Conservation (phyloP, 2,113 vertebrate species). For the Mola mola region DNA sequence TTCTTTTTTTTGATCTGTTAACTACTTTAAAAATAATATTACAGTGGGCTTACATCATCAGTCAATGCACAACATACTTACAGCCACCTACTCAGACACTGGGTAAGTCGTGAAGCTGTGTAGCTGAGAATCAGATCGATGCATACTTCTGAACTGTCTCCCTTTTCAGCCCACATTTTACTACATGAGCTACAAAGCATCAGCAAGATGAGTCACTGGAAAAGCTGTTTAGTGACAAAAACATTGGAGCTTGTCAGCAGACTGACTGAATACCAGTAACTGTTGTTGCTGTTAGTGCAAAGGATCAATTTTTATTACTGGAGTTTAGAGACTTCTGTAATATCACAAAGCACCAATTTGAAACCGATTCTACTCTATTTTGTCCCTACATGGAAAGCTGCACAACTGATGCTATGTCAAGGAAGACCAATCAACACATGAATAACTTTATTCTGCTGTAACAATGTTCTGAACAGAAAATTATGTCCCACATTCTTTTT, state of each 20-base stretch:
- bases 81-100: background rate
- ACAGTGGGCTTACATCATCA: constrained; percentile 25
- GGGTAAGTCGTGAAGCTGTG: too few species aligned
- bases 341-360: too few species aligned
- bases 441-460: too few species aligned
- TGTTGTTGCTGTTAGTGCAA: constrained; percentile 16
- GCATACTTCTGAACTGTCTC: background rate
- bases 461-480: too few species aligned
- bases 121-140: background rate
- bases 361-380: too few species aligned
- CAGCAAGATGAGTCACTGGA: background rate
- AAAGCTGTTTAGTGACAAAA: constrained; percentile 6
- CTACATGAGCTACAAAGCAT: background rate
- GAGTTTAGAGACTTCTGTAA: too few species aligned
- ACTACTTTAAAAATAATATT: constrained; percentile 17
- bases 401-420: too few species aligned
- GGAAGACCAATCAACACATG: too few species aligned
- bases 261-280: background rate
- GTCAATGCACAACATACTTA: constrained; percentile 3
- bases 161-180: background rate
- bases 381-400: too few species aligned
- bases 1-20: background rate
- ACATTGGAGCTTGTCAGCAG: background rate
- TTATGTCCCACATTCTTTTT: too few species aligned
- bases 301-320: too few species aligned